Base-by-base conservation (phyloP, 2,888 invertebrate genomes). In the Aethes cnicana region DNA sequence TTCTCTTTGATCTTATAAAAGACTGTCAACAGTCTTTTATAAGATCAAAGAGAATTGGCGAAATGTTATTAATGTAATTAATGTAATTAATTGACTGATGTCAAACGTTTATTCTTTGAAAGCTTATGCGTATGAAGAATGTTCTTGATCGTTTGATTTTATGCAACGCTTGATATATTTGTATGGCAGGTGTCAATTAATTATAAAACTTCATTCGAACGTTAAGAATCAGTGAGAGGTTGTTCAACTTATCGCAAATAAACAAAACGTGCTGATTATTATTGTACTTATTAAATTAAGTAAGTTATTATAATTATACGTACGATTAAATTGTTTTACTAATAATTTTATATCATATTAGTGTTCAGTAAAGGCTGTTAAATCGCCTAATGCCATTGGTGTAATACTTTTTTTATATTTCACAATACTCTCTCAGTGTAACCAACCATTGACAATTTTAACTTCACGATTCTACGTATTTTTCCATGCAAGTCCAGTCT, bases 181-280 rank as follows among this genome's bases (percentile, higher is more conserved):
- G 9, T 18, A 18, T 43, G 43, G 43, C 36, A 44, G 43, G 50
- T 50, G 43, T 37, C 43, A 28, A 49, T 49, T 50, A 43, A 43
- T 50, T 23, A 43, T 43, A 28, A n/a, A 21, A 1, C 23, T 18
- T 42, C 28, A 28, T 36, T 21, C 8, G 4, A 43, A 35, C 11
- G 35, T 12, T 37, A 37, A 37, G 23, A 44, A 37, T 21, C 18
- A 30, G 30, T 25, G 16, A 18, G 25, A 44, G 50, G 43, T 50
- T 23, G 30, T 37, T 50, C 28, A 50, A 21, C 35, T 35, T 28
- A 42, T 26, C 9, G 11, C 12, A 18, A 23, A 28, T 28, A 37
- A 43, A 43, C 17, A 36, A 43, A 26, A 28, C 36, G n/a, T 9
- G 4, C 23, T 3, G 17, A 23, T 4, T n/a, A 6, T n/a, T n/a